These are phyloP conservation scores for Petrocephalus sullivani DNA, from an alignment of 2,797 vertebrate genomes.

Conservation along the genomic window DNA sequence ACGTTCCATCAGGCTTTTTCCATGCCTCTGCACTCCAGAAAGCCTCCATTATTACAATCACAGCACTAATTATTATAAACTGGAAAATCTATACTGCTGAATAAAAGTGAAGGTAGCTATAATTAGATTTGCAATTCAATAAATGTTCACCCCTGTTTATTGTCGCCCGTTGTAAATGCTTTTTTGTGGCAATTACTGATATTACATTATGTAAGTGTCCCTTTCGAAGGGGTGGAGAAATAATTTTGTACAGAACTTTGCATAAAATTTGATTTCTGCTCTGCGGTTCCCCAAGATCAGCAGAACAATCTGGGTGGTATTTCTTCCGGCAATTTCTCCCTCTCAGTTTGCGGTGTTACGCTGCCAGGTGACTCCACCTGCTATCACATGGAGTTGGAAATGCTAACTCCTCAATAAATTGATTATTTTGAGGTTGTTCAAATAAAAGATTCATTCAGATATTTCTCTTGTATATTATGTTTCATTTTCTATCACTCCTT, in stretches of 20 bases:
- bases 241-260: background rate
- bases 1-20: background rate
- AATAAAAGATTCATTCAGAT: background rate
- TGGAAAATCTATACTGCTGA: background rate
- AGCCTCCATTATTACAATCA: background rate
- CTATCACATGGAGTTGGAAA: background rate
- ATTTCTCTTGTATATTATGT: background rate
- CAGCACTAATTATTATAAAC: constrained; percentile 15
- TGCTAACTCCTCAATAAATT: background rate
- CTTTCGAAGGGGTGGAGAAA: background rate
- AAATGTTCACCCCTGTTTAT: background rate
- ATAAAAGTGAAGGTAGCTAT: background rate
- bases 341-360: background rate
- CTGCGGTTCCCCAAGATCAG: background rate
- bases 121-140: constrained; percentile 15
- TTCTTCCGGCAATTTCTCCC: background rate
- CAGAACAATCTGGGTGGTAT: background rate
- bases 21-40: background rate
- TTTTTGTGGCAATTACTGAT: constrained; percentile 8
- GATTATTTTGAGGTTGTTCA: background rate
- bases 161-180: background rate
- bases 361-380: background rate
- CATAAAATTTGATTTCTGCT: background rate
- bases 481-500: background rate
- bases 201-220: background rate